These are phyloP conservation scores for Notolabrus celidotus DNA, from an alignment of 2,797 vertebrate genomes.

Conservation along the genomic window DNA sequence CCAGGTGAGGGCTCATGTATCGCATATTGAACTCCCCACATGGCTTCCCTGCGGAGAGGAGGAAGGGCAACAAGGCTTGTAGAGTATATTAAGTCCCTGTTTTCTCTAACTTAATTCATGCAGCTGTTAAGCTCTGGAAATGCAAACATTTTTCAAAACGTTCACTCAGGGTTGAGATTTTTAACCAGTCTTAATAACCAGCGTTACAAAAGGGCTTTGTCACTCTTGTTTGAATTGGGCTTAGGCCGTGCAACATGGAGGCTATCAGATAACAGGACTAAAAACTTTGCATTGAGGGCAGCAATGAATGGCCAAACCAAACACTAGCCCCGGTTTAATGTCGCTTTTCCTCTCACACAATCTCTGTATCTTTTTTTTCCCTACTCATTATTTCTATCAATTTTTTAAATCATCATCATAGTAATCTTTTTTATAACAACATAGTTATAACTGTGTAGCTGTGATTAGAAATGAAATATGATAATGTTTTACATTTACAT, in stretches of 20 bases:
- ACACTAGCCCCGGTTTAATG: not conserved
- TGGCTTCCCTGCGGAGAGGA: conserved; percentile 33
- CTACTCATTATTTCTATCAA: too few species aligned
- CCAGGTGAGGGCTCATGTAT: conserved; percentile 61
- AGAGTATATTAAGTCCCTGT: conserved; percentile 4
- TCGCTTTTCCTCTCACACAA: not conserved
- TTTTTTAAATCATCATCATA: too few species aligned
- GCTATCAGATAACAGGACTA: conserved; percentile 58
- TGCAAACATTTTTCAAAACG: too few species aligned
- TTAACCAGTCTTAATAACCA: conserved; percentile 4
- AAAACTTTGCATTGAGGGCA: conserved; percentile 4
- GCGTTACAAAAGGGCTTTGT: conserved; percentile 3
- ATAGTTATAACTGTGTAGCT: too few species aligned
- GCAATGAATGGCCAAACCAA: not conserved
- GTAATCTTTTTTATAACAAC: too few species aligned
- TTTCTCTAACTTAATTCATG: not conserved
- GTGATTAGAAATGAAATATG: too few species aligned
- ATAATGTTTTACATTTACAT: too few species aligned
- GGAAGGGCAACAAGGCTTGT: conserved; percentile 22
- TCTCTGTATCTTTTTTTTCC: not conserved
- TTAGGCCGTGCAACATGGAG: conserved; percentile 10
- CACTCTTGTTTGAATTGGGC: not conserved
- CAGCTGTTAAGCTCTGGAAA: not conserved
- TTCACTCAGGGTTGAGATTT: not conserved
- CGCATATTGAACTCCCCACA: conserved; percentile 33